Conservation (phyloP, 2,888 invertebrate genomes). For the Strigamia maritima region DNA sequence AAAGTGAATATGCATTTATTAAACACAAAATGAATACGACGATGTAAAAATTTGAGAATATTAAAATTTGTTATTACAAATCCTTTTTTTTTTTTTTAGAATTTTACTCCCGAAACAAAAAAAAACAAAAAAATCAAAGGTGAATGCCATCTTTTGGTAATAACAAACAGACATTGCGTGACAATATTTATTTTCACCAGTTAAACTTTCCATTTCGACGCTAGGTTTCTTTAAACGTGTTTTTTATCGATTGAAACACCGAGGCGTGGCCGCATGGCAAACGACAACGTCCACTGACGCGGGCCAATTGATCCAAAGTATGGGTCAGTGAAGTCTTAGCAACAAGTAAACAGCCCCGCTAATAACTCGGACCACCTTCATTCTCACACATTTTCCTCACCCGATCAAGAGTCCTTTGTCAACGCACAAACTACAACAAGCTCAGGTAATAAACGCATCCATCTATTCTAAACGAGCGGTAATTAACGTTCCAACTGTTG, state of each 20-base stretch:
- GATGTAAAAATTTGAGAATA: not conserved
- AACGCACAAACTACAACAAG: not conserved
- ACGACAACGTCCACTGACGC: conserved; percentile 11
- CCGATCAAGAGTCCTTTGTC: not conserved
- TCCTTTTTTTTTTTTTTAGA: no score
- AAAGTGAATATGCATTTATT: no score
- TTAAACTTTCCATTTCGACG: not conserved
- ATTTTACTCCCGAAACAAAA: not conserved
- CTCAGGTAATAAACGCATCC: not conserved
- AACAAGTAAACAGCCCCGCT: not conserved
- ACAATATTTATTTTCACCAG: not conserved
- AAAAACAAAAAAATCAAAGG: no score
- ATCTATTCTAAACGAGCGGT: not conserved
- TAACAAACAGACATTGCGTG: not conserved
- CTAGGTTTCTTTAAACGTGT: not conserved
- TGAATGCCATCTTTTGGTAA: not conserved
- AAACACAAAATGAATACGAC: not conserved
- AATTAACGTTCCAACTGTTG: not conserved
- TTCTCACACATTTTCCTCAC: not conserved
- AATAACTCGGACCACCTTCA: not conserved
- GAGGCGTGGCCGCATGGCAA: conserved; percentile 3
- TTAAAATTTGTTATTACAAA: no score
- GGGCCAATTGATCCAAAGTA: conserved; percentile 7
- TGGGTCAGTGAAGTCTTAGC: conserved; percentile 22
- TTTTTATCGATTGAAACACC: not conserved